These are phyloP conservation scores for Odobenus rosmarus DNA, from an alignment of 2,113 vertebrate genomes.

Conservation along the genomic window DNA sequence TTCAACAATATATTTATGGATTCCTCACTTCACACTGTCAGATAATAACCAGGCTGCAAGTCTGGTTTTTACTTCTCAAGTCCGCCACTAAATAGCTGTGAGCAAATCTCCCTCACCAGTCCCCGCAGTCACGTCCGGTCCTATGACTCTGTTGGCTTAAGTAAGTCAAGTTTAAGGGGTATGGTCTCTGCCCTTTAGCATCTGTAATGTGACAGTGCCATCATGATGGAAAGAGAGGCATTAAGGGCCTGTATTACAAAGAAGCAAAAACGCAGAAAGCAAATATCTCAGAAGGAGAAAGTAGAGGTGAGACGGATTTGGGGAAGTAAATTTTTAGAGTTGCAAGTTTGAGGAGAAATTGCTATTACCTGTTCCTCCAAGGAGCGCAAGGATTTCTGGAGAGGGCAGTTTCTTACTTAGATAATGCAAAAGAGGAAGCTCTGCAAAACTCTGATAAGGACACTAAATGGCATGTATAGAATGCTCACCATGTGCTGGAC, in stretches of 20 bases:
- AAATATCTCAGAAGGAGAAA: neutral
- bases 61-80: neutral
- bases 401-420: neutral
- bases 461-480: neutral
- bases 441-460: neutral
- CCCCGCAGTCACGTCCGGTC: neutral
- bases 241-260: neutral
- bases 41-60: neutral
- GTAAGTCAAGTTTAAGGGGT: neutral
- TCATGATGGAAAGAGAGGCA: neutral
- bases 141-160: neutral
- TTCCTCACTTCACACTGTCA: neutral
- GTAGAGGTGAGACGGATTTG: neutral
- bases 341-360: neutral
- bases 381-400: neutral
- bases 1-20: neutral
- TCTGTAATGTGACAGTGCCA: neutral
- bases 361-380: neutral
- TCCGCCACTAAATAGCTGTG: neutral
- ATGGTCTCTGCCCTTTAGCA: neutral
- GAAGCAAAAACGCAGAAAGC: conserved; percentile 9
- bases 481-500: too few species aligned
- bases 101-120: neutral
- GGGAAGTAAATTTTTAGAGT: neutral
- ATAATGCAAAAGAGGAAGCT: neutral